phyloP scores from a whole-genome alignment of 2,888 invertebrate species.

The Lycocerus yunnanus region DNA sequence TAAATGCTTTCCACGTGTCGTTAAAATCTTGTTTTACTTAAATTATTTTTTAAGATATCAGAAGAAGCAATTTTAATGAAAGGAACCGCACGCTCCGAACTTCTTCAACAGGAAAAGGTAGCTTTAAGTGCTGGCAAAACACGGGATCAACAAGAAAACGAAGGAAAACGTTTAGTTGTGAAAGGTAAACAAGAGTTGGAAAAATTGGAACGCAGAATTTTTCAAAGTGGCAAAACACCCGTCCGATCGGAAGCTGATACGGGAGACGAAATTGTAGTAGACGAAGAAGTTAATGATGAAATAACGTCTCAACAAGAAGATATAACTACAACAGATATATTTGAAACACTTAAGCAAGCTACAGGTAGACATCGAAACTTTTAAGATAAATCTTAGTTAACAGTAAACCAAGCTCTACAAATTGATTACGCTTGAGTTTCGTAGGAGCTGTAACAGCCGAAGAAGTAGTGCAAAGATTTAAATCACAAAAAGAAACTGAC shows the following conservation, averaged over 20 bases:
- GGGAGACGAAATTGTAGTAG: slow-evolving; percentile 39
- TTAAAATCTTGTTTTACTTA: background rate
- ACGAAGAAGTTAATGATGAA: slow-evolving; percentile 3
- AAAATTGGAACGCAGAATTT: slow-evolving; percentile 76
- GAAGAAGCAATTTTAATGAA: slow-evolving; percentile 76
- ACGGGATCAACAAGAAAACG: slow-evolving; percentile 66
- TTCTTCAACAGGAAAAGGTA: slow-evolving; percentile 71
- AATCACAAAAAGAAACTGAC: slow-evolving; percentile 74
- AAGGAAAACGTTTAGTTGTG: slow-evolving; percentile 71
- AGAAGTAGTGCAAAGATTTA: slow-evolving; percentile 75
- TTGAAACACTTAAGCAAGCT: slow-evolving; percentile 75
- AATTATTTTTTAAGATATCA: slow-evolving; percentile 62
- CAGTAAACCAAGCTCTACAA: background rate
- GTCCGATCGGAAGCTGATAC: slow-evolving; percentile 48
- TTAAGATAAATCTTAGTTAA: background rate
- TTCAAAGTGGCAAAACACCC: slow-evolving; percentile 62
- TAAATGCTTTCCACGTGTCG: slow-evolving; percentile 24
- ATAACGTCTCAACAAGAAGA: slow-evolving; percentile 48
- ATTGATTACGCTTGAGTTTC: slow-evolving; percentile 9
- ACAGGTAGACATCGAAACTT: slow-evolving; percentile 60
- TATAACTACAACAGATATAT: slow-evolving; percentile 63
- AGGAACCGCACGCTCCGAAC: slow-evolving; percentile 68
- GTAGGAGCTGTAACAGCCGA: slow-evolving; percentile 73
- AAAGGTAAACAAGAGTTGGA: slow-evolving; percentile 75
- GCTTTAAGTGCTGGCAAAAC: slow-evolving; percentile 70